phyloP scores from a whole-genome alignment of 2,888 invertebrate species.

The Cheilosia pagana region DNA sequence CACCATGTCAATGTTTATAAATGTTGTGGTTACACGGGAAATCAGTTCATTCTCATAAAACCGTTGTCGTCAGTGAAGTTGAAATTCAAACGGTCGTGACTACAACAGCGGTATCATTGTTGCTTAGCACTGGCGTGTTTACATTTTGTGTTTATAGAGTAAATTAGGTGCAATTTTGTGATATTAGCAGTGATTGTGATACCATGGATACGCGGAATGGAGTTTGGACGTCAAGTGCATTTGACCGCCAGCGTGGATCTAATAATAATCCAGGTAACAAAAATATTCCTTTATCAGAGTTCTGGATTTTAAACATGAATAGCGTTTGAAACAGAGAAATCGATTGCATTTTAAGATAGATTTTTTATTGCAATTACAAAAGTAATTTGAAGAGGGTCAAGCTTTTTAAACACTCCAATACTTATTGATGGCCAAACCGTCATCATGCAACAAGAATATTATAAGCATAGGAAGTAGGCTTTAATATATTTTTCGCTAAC shows the following conservation, averaged over 20 bases:
- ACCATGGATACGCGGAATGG: slow-evolving; percentile 55
- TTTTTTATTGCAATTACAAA: too few relatives aligned
- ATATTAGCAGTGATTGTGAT: slow-evolving; percentile 19
- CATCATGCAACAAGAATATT: too few relatives aligned
- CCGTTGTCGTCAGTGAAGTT: slow-evolving; percentile 23
- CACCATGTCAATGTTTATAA: slow-evolving; percentile 48
- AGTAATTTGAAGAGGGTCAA: too few relatives aligned
- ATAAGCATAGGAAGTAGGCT: too few relatives aligned
- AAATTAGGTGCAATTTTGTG: slow-evolving; percentile 8
- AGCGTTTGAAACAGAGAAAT: too few relatives aligned
- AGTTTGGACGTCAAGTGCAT: slow-evolving; percentile 52
- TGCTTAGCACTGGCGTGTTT: slow-evolving; percentile 3
- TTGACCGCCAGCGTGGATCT: slow-evolving; percentile 6
- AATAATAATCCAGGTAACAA: slow-evolving; percentile 55
- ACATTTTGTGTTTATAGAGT: slow-evolving; percentile 1
- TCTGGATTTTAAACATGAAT: background rate
- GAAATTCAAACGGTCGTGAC: slow-evolving; percentile 15
- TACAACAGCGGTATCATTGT: background rate
- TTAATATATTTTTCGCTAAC: too few relatives aligned
- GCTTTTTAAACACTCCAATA: too few relatives aligned
- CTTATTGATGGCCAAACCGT: too few relatives aligned
- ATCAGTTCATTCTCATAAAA: slow-evolving; percentile 39
- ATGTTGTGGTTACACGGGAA: slow-evolving; percentile 18
- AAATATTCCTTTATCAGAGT: background rate
- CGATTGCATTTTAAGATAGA: too few relatives aligned